Percentiles rank a stretch among this genome's conserved stretches.
Evolutionary conservation across 2,888 invertebrate species (phyloP).

Genomic region (Drosophila paracracens): DNA sequence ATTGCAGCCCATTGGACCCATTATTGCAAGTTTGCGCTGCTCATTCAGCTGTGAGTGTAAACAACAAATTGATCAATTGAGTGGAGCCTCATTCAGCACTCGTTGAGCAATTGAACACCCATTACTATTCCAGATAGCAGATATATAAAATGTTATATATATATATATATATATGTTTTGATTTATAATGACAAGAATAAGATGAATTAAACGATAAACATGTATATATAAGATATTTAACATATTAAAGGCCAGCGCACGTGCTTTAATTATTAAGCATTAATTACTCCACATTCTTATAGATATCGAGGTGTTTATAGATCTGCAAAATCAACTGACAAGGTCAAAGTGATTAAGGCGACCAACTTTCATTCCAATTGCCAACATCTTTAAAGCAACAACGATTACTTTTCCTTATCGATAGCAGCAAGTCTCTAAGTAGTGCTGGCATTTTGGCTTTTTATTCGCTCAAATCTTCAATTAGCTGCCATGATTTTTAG

Average conservation of each 20-base stretch:
- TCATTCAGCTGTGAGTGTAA: constrained; percentile 51
- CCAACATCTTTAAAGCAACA: constrained; percentile 7
- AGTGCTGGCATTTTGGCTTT: neutral
- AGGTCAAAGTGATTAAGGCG: constrained; percentile 42
- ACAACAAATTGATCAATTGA: constrained; percentile 58
- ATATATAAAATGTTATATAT: neutral
- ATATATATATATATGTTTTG: too few species aligned
- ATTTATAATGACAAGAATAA: neutral
- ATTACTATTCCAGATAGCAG: constrained; percentile 16
- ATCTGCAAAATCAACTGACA: constrained; percentile 31
- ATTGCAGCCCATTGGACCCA: constrained; percentile 57
- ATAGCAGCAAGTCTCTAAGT: constrained; percentile 8
- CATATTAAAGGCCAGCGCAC: constrained; percentile 13
- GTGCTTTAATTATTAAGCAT: constrained; percentile 24
- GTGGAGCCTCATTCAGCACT: constrained; percentile 16
- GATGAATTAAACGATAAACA: neutral
- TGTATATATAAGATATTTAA: neutral
- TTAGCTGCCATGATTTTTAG: neutral
- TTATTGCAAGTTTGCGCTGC: constrained; percentile 35
- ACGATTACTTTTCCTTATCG: constrained; percentile 32
- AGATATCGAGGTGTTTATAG: constrained; percentile 30
- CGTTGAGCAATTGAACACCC: constrained; percentile 12
- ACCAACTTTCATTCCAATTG: constrained; percentile 7
- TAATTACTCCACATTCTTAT: constrained; percentile 31
- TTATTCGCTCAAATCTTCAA: neutral